A percentile compares a stretch with the other conserved stretches of the same genome.
Conservation (phyloP, 2,888 invertebrate genomes). For the Macaria notata region DNA sequence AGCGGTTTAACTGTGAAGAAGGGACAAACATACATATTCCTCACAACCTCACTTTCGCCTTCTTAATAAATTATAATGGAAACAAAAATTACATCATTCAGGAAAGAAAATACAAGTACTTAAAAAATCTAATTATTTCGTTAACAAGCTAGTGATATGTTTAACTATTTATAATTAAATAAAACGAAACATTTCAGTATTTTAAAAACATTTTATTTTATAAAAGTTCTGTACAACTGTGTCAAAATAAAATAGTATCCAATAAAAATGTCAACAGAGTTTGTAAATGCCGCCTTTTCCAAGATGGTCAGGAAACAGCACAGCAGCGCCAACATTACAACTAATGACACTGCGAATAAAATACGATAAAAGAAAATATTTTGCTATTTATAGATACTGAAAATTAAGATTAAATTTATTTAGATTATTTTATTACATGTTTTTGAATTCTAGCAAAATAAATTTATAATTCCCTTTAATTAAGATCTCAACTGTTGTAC, state of each 20-base stretch:
- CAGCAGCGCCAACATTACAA: conserved; percentile 47
- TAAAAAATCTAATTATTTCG: conserved; percentile 6
- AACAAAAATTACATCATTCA: neutral
- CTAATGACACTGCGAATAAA: neutral
- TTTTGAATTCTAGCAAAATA: too few relatives aligned
- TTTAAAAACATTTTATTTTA: too few relatives aligned
- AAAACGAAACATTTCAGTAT: too few relatives aligned
- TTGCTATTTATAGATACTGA: neutral
- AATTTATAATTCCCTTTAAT: neutral
- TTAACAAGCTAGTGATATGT: too few relatives aligned
- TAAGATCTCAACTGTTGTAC: conserved; percentile 48
- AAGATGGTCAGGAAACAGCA: conserved; percentile 42
- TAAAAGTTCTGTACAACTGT: too few relatives aligned
- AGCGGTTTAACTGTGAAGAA: too few relatives aligned
- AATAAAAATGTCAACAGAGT: conserved; percentile 41
- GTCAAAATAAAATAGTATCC: too few relatives aligned
- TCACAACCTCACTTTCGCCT: too few relatives aligned
- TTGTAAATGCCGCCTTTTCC: conserved; percentile 54
- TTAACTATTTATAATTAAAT: too few relatives aligned
- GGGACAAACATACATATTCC: too few relatives aligned
- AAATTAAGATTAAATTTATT: too few relatives aligned
- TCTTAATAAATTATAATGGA: neutral
- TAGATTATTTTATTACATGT: too few relatives aligned
- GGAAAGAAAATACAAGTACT: conserved; percentile 10
- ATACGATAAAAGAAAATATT: neutral